These are phyloP conservation scores for Drosophila meridiana DNA, from an alignment of 2,888 invertebrate species.

Conservation along the genomic window DNA sequence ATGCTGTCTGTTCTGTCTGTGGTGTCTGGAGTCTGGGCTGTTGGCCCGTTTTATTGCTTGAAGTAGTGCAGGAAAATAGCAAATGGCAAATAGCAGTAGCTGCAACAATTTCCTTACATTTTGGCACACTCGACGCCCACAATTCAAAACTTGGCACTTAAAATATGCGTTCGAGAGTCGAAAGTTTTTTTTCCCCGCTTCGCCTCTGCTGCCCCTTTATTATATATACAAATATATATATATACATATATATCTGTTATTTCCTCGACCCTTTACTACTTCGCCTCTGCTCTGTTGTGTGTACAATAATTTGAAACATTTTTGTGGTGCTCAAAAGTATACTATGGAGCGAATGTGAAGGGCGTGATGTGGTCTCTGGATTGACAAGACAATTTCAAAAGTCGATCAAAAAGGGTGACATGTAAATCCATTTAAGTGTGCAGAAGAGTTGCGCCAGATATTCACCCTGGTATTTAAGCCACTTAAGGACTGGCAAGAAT, in stretches of 20 bases:
- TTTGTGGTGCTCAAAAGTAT: conserved; percentile 55
- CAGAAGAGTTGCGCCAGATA: conserved; percentile 51
- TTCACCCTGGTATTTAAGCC: conserved; percentile 46
- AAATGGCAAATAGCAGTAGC: conserved; percentile 62
- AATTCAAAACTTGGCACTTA: conserved; percentile 73
- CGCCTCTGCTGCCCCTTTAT: no score
- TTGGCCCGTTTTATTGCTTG: conserved; percentile 64
- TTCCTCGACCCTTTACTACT: not conserved
- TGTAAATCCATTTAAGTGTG: conserved; percentile 60
- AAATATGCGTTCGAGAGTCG: conserved; percentile 65
- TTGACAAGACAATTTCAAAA: conserved; percentile 54
- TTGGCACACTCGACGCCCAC: conserved; percentile 61
- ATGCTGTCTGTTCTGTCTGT: conserved; percentile 11
- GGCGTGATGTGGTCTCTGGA: conserved; percentile 19
- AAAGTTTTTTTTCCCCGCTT: conserved; percentile 26
- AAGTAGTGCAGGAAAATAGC: conserved; percentile 55
- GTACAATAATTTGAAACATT: conserved; percentile 56
- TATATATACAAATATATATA: no score
- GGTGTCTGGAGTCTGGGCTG: conserved; percentile 19
- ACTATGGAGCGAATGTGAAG: conserved; percentile 20
- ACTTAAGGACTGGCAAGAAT: conserved; percentile 49
- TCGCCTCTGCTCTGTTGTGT: conserved; percentile 10
- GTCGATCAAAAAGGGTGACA: conserved; percentile 45
- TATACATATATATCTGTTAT: not conserved
- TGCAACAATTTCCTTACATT: conserved; percentile 71